These are phyloP conservation scores for Steinernema scapterisci DNA, from an alignment of 2,888 invertebrate species.

Conservation along the genomic window DNA sequence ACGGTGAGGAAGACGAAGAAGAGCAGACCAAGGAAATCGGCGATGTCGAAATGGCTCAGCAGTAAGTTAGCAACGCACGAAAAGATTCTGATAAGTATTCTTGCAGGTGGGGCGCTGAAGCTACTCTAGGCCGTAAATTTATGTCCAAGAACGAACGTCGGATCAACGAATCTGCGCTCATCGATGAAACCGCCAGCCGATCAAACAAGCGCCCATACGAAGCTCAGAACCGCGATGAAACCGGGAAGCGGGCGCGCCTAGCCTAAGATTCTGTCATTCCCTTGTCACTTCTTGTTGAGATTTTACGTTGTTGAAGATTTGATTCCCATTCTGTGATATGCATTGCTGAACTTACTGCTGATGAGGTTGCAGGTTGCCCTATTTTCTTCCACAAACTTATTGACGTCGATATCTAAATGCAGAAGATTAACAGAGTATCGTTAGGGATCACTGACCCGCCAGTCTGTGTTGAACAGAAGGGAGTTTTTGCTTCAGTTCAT, in stretches of 20 bases:
- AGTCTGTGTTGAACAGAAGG: no score
- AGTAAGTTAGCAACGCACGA: neutral
- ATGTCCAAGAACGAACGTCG: neutral
- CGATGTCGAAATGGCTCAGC: constrained; percentile 50
- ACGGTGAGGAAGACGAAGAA: constrained; percentile 49
- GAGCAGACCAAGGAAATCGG: constrained; percentile 49
- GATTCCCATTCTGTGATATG: neutral
- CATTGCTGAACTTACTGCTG: constrained; percentile 41
- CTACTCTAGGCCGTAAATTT: constrained; percentile 6
- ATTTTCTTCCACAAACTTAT: neutral
- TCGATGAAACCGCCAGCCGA: constrained; percentile 7
- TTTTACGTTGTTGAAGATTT: neutral
- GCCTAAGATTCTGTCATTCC: neutral
- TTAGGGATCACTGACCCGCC: no score
- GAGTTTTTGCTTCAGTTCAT: no score
- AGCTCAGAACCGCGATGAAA: neutral
- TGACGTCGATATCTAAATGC: no score
- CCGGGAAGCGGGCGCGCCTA: neutral
- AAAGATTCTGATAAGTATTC: neutral
- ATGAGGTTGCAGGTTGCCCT: constrained; percentile 21
- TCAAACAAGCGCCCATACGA: neutral
- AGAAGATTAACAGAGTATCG: no score
- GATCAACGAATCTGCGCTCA: constrained; percentile 15
- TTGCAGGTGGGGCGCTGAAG: constrained; percentile 9
- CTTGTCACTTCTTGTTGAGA: neutral